Evolutionary conservation across 2,797 vertebrate species (phyloP), one percentile per base, ranked within the genome.

Genomic region (Argya squamiceps): DNA sequence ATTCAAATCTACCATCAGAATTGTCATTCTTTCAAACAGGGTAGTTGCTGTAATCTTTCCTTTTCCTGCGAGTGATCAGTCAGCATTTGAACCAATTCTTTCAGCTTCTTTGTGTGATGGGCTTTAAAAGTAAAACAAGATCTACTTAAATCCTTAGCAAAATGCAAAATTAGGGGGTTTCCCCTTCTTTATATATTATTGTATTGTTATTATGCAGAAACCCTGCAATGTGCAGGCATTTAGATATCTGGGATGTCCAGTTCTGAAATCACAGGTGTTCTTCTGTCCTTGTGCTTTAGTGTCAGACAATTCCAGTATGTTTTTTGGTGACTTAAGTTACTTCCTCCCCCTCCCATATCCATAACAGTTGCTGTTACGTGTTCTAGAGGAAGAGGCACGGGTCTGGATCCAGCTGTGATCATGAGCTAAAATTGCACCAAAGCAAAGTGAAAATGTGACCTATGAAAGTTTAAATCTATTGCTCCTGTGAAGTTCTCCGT

Each of bases 311-410:
- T 94, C 29, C 60, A 68, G 11, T 30, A 13, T 2, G 3, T 34
- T 50, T 77, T 92, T n/a, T 26, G 6, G 19, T 68, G 37, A 3
- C 50, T 78, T 58, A 62, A 88, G 50, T 58, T 3, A 22, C 23
- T n/a, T 6, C 1, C 3, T 3, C 1, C 1, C 3, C 2, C 5
- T 6, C 37, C 37, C 37, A 4, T 15, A 30, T 64, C 62, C 4
- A 0, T 64, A 49, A 29, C 21, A 56, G 20, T 65, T n/a, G 32
- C 24, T 85, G 34, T 67, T 34, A 12, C 0, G 0, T 52, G 52
- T 64, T 77, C 69, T 67, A 0, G 0, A 3, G 62, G 27, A 49
- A 56, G 53, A 75, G 37, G 7, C 1, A 1, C 9, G 30, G 19
- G 11, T 46, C 24, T 50, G 50, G 34, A 67, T 71, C 62, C n/a